A percentile compares a stretch with the other conserved stretches of the same genome.
Conservation (phyloP, 2,113 vertebrate genomes). For the Pomatostomus ruficeps region DNA sequence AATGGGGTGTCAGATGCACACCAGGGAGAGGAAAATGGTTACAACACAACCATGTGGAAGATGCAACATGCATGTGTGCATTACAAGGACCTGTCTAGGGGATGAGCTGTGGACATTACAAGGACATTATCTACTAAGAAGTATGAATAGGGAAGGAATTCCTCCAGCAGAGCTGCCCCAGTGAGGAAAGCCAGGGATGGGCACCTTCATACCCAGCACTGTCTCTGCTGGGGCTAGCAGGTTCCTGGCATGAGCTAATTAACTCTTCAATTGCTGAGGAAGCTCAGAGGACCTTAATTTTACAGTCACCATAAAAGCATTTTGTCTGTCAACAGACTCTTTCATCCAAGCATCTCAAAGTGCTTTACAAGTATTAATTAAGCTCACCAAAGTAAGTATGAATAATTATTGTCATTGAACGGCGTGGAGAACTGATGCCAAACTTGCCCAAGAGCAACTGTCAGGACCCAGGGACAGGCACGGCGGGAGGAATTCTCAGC, state of each 20-base stretch:
- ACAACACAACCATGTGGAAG: neutral
- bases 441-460: neutral
- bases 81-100: neutral
- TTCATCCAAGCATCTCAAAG: constrained; percentile 38
- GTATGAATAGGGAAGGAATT: neutral
- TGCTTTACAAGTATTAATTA: constrained; percentile 34
- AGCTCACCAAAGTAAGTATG: neutral
- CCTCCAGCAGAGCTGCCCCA: neutral
- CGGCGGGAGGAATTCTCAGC: neutral
- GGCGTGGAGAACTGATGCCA: neutral
- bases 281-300: constrained; percentile 22
- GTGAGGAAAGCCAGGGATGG: neutral
- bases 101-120: no score
- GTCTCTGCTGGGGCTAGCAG: neutral
- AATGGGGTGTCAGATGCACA: neutral
- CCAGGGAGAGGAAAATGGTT: neutral
- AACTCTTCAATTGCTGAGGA: constrained; percentile 23
- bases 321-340: constrained; percentile 31
- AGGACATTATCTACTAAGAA: neutral
- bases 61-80: accelerated
- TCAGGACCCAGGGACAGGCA: neutral
- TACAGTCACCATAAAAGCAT: constrained; percentile 14
- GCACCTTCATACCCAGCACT: neutral
- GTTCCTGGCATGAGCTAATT: neutral
- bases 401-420: constrained; percentile 25